A percentile compares a stretch with the other conserved stretches of the same genome.
Evolutionary conservation across 1,140 invertebrate genomes (phyloP).

Genomic region (Pogonognathellus flavescens): DNA sequence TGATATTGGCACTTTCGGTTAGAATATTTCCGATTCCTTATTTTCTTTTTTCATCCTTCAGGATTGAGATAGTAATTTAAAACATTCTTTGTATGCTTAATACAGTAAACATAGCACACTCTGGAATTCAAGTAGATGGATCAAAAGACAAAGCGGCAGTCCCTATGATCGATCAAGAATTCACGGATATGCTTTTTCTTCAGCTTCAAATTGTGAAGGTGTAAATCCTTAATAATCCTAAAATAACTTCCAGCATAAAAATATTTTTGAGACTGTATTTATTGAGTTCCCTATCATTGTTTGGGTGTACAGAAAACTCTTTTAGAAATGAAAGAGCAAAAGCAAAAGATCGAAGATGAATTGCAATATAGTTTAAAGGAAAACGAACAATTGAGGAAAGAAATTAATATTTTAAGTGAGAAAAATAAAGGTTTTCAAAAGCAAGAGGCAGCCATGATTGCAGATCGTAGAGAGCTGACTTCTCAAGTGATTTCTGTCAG

Average conservation of each 20-base stretch:
- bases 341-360: neutral
- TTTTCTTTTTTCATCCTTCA: too few species aligned
- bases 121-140: neutral
- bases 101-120: neutral
- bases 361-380: neutral
- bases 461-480: neutral
- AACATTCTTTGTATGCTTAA: too few species aligned
- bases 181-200: neutral
- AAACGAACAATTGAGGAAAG: neutral
- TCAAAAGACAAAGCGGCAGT: neutral
- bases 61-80: too few species aligned
- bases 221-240: too few species aligned
- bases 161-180: neutral
- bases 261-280: neutral
- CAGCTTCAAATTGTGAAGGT: constrained; percentile 9
- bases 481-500: neutral
- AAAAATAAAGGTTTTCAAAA: constrained; percentile 14
- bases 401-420: neutral
- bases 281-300: neutral
- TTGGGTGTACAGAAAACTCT: neutral
- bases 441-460: neutral
- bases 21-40: neutral
- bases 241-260: too few species aligned
- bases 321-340: constrained; percentile 20
- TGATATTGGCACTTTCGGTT: neutral